Conservation (phyloP, 2,888 invertebrate genomes). For the Chymomyza procnemis region DNA sequence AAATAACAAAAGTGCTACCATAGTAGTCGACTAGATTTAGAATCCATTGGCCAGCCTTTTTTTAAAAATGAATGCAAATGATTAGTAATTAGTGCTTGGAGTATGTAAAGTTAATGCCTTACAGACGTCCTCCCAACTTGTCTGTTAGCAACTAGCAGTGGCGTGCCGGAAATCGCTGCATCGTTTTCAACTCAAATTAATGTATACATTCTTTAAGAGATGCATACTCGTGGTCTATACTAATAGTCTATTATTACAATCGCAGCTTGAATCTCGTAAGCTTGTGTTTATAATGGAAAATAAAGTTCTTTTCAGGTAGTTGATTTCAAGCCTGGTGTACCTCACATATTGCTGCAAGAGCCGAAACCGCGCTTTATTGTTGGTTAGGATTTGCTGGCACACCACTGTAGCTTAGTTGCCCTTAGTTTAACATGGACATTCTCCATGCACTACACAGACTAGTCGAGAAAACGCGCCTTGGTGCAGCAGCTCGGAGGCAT, state of each 20-base stretch:
- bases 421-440: conserved; percentile 30
- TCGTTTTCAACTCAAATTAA: too few species aligned
- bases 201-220: too few species aligned
- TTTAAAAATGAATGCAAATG: conserved; percentile 49
- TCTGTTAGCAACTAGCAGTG: background rate
- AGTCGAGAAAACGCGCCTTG: background rate
- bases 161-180: background rate
- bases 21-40: conserved; percentile 81
- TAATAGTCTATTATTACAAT: too few species aligned
- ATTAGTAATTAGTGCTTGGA: background rate
- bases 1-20: conserved; percentile 82
- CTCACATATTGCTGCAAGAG: too few species aligned
- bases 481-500: background rate
- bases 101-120: background rate
- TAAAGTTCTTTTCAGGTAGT: too few species aligned
- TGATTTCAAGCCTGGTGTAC: too few species aligned
- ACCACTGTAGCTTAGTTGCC: too few species aligned
- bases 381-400: too few species aligned
- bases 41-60: conserved; percentile 82
- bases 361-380: too few species aligned
- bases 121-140: background rate
- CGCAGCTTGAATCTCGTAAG: too few species aligned
- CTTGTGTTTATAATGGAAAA: too few species aligned
- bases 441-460: conserved; percentile 9
- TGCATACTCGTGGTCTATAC: too few species aligned